A percentile compares a stretch with the other conserved stretches of the same genome.
Evolutionary conservation across 2,113 vertebrate species (phyloP).

Genomic region (Etheostoma spectabile): DNA sequence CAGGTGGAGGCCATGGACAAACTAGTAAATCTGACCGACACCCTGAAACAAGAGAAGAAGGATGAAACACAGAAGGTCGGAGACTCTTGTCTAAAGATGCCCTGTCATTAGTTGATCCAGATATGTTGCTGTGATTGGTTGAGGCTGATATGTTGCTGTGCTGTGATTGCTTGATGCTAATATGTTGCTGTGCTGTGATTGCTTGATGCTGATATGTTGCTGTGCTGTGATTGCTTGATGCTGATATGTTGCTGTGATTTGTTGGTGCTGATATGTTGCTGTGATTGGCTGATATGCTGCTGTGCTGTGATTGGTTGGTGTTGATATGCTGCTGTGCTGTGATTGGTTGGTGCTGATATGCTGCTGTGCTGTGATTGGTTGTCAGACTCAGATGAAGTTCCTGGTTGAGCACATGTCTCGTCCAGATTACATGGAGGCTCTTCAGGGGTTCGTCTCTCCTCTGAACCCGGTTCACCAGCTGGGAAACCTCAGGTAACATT

Average conservation of each 20-base stretch:
- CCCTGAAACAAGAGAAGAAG: constrained; percentile 86
- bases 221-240: no score
- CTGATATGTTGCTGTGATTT: no score
- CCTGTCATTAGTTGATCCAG: no score
- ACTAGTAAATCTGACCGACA: constrained; percentile 86
- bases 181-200: no score
- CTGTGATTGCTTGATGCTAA: no score
- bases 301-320: constrained; percentile 23
- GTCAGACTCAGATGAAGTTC: constrained; percentile 88
- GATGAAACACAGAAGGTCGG: constrained; percentile 82
- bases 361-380: constrained; percentile 58
- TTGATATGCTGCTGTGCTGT: constrained; percentile 25
- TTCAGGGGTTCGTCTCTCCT: constrained; percentile 86
- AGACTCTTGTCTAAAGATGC: no score
- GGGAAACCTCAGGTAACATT: constrained; percentile 82
- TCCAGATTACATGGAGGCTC: constrained; percentile 87
- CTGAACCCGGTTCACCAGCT: constrained; percentile 87
- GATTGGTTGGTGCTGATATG: constrained; percentile 48
- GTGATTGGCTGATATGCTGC: neutral
- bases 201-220: no score
- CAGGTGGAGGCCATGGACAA: constrained; percentile 88
- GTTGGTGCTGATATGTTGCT: no score
- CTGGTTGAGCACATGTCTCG: constrained; percentile 88
- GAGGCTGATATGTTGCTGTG: no score
- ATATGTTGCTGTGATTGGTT: no score